Conservation (phyloP, 2,888 invertebrate species). For the Yponomeuta cagnagella region DNA sequence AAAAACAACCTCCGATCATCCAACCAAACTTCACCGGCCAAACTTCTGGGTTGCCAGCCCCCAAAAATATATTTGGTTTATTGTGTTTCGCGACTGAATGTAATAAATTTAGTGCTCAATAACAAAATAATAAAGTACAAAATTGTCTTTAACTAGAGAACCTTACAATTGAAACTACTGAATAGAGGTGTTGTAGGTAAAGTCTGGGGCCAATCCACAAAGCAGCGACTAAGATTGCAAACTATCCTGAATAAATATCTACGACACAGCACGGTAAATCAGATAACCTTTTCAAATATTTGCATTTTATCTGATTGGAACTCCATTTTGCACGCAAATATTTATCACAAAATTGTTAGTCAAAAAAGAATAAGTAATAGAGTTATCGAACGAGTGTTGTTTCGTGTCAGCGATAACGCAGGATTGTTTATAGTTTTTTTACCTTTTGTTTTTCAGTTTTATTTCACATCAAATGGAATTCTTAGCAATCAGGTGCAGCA, state of each 20-base stretch:
- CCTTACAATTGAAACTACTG: background rate
- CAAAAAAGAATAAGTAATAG: background rate
- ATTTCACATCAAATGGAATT: background rate
- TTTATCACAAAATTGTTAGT: slow-evolving; percentile 2
- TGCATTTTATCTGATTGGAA: background rate
- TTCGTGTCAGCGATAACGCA: background rate
- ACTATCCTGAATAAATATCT: background rate
- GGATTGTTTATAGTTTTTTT: background rate
- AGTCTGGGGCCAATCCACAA: background rate
- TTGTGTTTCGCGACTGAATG: too few relatives aligned
- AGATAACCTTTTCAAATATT: background rate
- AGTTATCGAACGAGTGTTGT: slow-evolving; percentile 1
- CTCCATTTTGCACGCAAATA: background rate
- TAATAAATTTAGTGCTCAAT: too few relatives aligned
- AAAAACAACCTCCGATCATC: too few relatives aligned
- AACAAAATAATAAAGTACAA: too few relatives aligned
- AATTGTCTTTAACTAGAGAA: too few relatives aligned
- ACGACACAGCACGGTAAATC: background rate
- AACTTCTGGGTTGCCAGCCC: too few relatives aligned
- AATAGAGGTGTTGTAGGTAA: background rate
- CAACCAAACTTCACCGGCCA: too few relatives aligned
- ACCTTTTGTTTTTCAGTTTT: background rate
- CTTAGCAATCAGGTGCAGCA: background rate
- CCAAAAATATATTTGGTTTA: too few relatives aligned
- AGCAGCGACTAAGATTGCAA: background rate